Percentiles rank a stretch among this genome's conserved stretches.
These are phyloP conservation scores for Macrosiphum euphorbiae DNA, from an alignment of 2,888 invertebrate genomes.

Conservation along the genomic window DNA sequence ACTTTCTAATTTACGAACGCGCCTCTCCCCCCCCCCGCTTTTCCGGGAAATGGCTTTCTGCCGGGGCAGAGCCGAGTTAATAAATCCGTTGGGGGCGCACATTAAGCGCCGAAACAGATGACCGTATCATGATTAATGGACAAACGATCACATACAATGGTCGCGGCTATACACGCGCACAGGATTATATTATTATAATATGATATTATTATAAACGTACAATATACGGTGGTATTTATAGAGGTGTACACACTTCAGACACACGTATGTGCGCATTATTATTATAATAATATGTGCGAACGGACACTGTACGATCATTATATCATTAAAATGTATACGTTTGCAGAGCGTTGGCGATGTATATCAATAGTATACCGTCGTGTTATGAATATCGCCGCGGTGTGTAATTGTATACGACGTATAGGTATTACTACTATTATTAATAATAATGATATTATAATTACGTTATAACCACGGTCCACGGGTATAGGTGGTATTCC, in stretches of 20 bases:
- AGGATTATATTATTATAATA: neutral
- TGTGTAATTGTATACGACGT: neutral
- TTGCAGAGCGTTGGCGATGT: neutral
- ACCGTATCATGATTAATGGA: conserved; percentile 44
- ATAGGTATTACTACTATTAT: neutral
- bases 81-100: conserved; percentile 29
- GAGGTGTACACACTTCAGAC: neutral
- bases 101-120: conserved; percentile 57
- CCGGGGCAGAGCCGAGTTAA: neutral
- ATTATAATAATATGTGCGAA: neutral
- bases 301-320: neutral
- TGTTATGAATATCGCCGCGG: neutral
- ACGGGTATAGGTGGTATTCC: neutral
- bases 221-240: neutral
- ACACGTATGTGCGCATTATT: neutral
- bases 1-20: conserved; percentile 10
- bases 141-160: conserved; percentile 37
- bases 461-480: neutral
- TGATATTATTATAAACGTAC: neutral
- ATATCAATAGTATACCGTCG: neutral
- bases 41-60: conserved; percentile 10
- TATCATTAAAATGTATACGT: neutral
- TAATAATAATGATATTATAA: neutral
- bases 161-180: neutral
- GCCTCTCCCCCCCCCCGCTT: too few species aligned